Percentiles rank a stretch among this genome's conserved stretches.
Conservation (phyloP, 1,140 invertebrate genomes). For the Drosophila saltans region DNA sequence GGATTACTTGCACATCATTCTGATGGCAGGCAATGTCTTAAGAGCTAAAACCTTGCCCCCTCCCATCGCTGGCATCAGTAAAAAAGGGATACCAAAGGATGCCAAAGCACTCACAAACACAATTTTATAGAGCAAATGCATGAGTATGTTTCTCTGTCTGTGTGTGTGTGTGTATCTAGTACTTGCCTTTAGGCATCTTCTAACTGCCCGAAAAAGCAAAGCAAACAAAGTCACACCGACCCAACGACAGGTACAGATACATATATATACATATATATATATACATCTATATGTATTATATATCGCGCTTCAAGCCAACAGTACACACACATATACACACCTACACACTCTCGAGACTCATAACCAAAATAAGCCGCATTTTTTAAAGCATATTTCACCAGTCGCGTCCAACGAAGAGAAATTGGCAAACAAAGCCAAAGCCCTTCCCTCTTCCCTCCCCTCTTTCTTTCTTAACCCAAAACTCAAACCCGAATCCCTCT, state of each 20-base stretch:
- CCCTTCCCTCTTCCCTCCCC: neutral
- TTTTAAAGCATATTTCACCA: conserved; percentile 66
- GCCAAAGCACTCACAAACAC: conserved; percentile 48
- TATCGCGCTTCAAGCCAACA: conserved; percentile 39
- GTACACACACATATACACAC: conserved; percentile 62
- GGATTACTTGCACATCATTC: conserved; percentile 47
- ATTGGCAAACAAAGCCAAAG: conserved; percentile 46
- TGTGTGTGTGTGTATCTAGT: conserved; percentile 45
- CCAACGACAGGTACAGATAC: conserved; percentile 34
- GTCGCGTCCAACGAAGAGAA: conserved; percentile 39
- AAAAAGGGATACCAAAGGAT: conserved; percentile 64
- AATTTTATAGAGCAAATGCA: conserved; percentile 51
- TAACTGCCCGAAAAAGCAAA: conserved; percentile 17
- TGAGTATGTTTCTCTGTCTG: neutral
- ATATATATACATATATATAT: conserved; percentile 52
- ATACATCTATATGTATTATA: conserved; percentile 54
- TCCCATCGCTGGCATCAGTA: neutral
- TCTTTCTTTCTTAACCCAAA: neutral
- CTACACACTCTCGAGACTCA: conserved; percentile 70
- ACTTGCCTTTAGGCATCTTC: conserved; percentile 26
- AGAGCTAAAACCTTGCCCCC: conserved; percentile 7
- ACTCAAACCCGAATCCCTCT: neutral
- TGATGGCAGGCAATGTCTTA: conserved; percentile 35
- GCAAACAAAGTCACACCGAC: conserved; percentile 25
- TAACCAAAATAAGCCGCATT: conserved; percentile 75